Base-by-base conservation (phyloP, 92 coral and sea anemone genomes). In the Porites cylindrica region DNA sequence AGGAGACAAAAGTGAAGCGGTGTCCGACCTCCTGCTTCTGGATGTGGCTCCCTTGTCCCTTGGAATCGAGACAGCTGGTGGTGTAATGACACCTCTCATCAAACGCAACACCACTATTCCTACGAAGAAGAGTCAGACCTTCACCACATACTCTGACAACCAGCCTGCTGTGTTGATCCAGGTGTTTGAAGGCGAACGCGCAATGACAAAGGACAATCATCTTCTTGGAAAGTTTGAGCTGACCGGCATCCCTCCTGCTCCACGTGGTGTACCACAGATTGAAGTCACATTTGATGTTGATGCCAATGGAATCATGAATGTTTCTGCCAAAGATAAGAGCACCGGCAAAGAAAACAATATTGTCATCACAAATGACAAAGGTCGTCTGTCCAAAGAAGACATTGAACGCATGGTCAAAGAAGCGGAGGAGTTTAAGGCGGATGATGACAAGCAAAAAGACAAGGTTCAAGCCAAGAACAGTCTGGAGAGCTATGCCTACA, bases 401-500 rank as follows among this genome's bases (percentile, higher is more conserved):
- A 93, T 93, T 32, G 94, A 93, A 21, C 89, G 91, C 79, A 93
- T 93, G 96, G 96, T 93, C 16, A 70, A 51, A 71, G 96, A 93
- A 9, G 96, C 96, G 10, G 92, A 89, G 85, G 86, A 91, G 91
- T 96, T 78, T 91, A 95, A 95, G 72, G 99, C 90, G 23, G 99
- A 95, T 1, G 99, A 96, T 67, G 94, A 96, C 76, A 86, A 91
- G 68, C 98, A 95, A 73, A 89, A 94, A 12, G 98, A 95, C 20
- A 89, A 83, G 70, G 90, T 96, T 61, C 96, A 93, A 76, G 90
- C 99, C 74, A 96, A 93, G 94, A 96, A 96, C 82, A 75, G 91
- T 32, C 76, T 96, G 88, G 99, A 96, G 72, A 96, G 98, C 87
- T 96, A 96, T 83, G 92, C 99, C 14, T 96, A 95, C 92, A 91